A percentile compares a stretch with the other conserved stretches of the same genome.
These are phyloP conservation scores for Drusus annulatus DNA, from an alignment of 1,140 invertebrate genomes.

Conservation along the genomic window DNA sequence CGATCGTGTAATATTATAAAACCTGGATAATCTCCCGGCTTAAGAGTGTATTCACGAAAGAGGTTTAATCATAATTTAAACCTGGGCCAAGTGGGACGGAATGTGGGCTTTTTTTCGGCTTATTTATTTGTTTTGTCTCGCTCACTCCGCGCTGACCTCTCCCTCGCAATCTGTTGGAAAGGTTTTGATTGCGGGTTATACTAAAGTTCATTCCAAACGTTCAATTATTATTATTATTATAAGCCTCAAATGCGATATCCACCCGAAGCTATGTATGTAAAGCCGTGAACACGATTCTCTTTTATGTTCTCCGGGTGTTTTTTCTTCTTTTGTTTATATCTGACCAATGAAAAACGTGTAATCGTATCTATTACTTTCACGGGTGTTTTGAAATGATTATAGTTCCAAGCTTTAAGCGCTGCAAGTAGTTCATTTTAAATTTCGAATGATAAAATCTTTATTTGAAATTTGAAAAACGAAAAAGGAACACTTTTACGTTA, in stretches of 20 bases:
- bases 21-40: too few species aligned
- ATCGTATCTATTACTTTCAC: neutral
- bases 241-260: constrained; percentile 45
- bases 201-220: constrained; percentile 55
- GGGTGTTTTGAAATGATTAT: neutral
- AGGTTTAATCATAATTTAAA: constrained; percentile 23
- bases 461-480: neutral
- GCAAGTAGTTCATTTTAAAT: too few species aligned
- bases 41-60: constrained; percentile 14
- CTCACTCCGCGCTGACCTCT: constrained; percentile 33
- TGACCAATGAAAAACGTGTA: constrained; percentile 35
- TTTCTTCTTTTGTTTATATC: constrained; percentile 38
- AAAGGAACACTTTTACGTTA: neutral
- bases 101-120: constrained; percentile 15
- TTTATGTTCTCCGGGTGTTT: constrained; percentile 49
- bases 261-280: constrained; percentile 55
- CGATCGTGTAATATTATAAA: too few species aligned
- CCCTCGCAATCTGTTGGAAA: constrained; percentile 33
- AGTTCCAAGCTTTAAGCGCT: neutral
- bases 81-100: constrained; percentile 18
- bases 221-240: constrained; percentile 50
- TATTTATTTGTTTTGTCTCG: constrained; percentile 37
- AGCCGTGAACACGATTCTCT: constrained; percentile 42
- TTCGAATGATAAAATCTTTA: too few species aligned
- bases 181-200: constrained; percentile 55